A percentile compares a stretch with the other conserved stretches of the same genome.
Evolutionary conservation across 2,888 invertebrate species (phyloP).

Genomic region (Romanomermis culicivorax): DNA sequence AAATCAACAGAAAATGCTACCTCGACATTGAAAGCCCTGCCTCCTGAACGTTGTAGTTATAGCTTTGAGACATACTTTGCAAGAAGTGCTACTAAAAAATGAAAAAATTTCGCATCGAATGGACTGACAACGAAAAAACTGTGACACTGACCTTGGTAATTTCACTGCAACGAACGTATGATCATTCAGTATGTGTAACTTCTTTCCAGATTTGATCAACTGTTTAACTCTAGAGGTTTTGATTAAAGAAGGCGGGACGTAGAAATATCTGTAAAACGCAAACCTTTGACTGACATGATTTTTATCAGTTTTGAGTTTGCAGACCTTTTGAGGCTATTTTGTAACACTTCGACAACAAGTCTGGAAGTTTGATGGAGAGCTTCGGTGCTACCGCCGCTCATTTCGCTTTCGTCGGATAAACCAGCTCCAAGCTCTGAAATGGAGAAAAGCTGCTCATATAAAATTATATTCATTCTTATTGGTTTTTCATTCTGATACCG

Average conservation of each 20-base stretch:
- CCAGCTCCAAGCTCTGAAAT: not conserved
- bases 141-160: constrained; percentile 19
- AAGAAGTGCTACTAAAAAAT: constrained; percentile 19
- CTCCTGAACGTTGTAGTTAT: constrained; percentile 24
- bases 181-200: constrained; percentile 27
- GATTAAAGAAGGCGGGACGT: constrained; percentile 22
- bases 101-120: constrained; percentile 12
- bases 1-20: constrained; percentile 12
- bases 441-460: no score
- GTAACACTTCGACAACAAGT: constrained; percentile 19
- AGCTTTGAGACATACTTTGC: constrained; percentile 23
- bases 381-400: constrained; percentile 12
- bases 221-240: constrained; percentile 18
- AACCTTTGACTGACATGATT: not conserved
- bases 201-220: constrained; percentile 24
- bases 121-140: not conserved
- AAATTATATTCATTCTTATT: no score
- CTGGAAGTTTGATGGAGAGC: constrained; percentile 21
- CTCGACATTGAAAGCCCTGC: constrained; percentile 29
- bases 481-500: no score
- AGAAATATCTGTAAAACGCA: constrained; percentile 24
- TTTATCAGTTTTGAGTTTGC: not conserved
- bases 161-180: constrained; percentile 28
- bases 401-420: constrained; percentile 6
- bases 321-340: constrained; percentile 19